These are phyloP conservation scores for Gobio occitaniae DNA, from an alignment of 2,797 vertebrate species.

Conservation along the genomic window DNA sequence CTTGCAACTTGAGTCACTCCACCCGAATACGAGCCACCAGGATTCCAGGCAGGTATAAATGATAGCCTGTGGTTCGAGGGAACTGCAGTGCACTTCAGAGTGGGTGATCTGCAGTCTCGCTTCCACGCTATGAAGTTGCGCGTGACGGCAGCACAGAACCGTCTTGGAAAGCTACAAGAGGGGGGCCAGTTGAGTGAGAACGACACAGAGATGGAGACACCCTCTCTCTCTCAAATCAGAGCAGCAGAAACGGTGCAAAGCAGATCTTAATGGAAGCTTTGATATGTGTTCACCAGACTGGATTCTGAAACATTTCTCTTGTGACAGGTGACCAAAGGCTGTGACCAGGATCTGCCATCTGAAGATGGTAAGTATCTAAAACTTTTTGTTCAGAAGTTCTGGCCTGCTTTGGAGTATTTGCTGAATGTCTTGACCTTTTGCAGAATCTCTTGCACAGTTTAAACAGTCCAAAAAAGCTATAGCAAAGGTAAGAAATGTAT, in stretches of 20 bases:
- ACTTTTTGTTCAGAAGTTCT: background rate
- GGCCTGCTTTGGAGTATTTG: background rate
- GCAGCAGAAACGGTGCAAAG: background rate
- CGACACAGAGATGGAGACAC: conserved; percentile 4
- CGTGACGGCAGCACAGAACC: conserved; percentile 73
- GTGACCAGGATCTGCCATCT: conserved; percentile 67
- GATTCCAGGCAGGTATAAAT: conserved; percentile 78
- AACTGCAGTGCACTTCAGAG: conserved; percentile 76
- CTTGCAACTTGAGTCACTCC: conserved; percentile 75
- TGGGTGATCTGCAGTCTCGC: conserved; percentile 78
- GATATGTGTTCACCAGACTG: background rate
- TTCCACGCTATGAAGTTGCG: conserved; percentile 77
- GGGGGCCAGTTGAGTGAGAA: conserved; percentile 64
- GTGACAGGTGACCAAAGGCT: conserved; percentile 59
- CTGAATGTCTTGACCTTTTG: conserved; percentile 42
- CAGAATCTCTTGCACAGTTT: conserved; percentile 81
- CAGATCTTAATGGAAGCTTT: background rate
- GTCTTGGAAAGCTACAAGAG: conserved; percentile 71
- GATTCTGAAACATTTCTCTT: background rate
- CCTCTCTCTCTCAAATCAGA: conserved; percentile 5
- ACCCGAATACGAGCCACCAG: conserved; percentile 80
- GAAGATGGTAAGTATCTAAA: conserved; percentile 70
- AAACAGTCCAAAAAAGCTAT: conserved; percentile 71
- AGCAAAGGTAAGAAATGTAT: conserved; percentile 69
- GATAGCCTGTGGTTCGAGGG: conserved; percentile 82